Base-by-base conservation (phyloP, 2,113 vertebrate species). In the Heliornis fulica region DNA sequence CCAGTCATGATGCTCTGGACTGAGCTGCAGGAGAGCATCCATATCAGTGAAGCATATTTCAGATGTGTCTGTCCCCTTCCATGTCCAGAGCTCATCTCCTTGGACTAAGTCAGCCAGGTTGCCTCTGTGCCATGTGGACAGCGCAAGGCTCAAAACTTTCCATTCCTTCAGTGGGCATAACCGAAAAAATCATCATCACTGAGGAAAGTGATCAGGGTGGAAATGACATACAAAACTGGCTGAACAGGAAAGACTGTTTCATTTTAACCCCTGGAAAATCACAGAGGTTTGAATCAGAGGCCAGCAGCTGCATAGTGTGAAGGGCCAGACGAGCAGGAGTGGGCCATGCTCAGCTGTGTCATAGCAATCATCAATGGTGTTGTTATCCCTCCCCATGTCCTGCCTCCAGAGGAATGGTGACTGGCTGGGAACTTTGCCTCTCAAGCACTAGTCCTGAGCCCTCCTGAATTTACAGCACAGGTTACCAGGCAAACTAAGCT, bases 101-200 rank as follows among this genome's bases (percentile, higher is more conserved):
- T 48, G 3, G 28, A 16, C 59, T 53, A 69, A 23, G 54, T 40
- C 68, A 87, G 50, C 68, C 64, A 68, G 25, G 63, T 64, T 48
- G 65, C 36, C 76, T 68, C 43, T n/a, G 64, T 43, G 51, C 56
- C 61, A 70, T 0, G 1, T 11, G 34, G 22, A 65, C 26, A 36
- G 10, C 68, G 40, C 63, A 91, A 46, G 53, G 25, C 53, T 89
- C 64, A 74, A 19, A 61, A 56, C 13, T 19, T 46, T 17, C 68
- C 41, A 70, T 15, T 36, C 17, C 57, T 92, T 41, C 0, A 0
- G 0, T 70, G 18, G 36, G 71, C 32, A 11, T 23, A 43, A 78
- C 21, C 26, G n/a, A n/a, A n/a, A n/a, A n/a, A n/a, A n/a, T 72
- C 50, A 9, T 45, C 31, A 29, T 43, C 74, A n/a, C n/a, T 60